Evolutionary conservation across 1,140 invertebrate genomes (phyloP).

Genomic region (Drusus annulatus): DNA sequence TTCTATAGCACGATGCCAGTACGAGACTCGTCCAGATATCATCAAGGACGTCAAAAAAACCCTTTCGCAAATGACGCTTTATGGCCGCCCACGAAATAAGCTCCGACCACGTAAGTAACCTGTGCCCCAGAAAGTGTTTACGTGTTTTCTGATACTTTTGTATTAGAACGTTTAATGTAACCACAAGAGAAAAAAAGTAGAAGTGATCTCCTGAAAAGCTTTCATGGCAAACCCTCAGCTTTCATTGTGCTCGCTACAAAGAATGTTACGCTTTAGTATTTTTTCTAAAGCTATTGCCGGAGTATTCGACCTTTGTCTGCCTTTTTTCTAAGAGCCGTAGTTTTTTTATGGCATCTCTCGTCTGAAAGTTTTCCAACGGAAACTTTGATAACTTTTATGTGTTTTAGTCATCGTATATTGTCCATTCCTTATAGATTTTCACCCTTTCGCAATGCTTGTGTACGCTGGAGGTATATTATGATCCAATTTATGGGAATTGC

Average conservation of each 20-base stretch:
- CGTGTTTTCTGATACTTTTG: constrained; percentile 53
- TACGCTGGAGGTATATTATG: neutral
- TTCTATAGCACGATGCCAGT: too few relatives aligned
- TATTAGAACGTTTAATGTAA: constrained; percentile 58
- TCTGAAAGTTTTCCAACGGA: constrained; percentile 35
- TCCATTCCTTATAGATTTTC: constrained; percentile 29
- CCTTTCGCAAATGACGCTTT: constrained; percentile 7
- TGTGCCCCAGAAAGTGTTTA: constrained; percentile 54
- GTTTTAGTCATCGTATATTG: constrained; percentile 35
- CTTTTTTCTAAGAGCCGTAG: constrained; percentile 45
- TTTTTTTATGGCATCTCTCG: constrained; percentile 45
- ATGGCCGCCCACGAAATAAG: neutral
- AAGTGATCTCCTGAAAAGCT: constrained; percentile 58
- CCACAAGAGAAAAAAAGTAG: constrained; percentile 51
- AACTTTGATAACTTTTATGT: constrained; percentile 43
- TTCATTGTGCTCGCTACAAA: constrained; percentile 53
- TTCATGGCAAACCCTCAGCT: constrained; percentile 45
- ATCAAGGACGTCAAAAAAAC: too few relatives aligned
- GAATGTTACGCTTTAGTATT: constrained; percentile 51
- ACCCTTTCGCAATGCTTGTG: constrained; percentile 1
- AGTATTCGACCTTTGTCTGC: constrained; percentile 52
- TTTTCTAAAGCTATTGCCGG: constrained; percentile 43
- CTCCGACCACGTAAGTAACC: constrained; percentile 5
- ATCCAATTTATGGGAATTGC: constrained; percentile 5
- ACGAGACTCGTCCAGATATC: too few relatives aligned